phyloP scores from a whole-genome alignment of 2,797 vertebrate species.

The Sebastes minor region DNA sequence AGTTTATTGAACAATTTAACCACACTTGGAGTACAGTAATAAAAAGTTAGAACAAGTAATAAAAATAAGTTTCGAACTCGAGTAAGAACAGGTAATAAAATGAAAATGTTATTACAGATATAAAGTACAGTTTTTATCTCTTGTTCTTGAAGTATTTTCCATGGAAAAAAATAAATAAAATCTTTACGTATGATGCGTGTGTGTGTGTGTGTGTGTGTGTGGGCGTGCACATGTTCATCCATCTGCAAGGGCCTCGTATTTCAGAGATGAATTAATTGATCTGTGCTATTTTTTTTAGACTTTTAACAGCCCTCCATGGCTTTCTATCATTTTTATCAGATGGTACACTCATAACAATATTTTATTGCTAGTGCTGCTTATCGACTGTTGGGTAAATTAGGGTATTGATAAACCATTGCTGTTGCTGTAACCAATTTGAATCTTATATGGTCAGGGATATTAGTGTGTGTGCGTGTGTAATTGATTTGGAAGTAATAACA shows the following conservation, averaged over 20 bases:
- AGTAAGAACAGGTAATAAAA: constrained; percentile 47
- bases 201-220: background rate
- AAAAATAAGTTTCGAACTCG: constrained; percentile 49
- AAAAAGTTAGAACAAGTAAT: constrained; percentile 56
- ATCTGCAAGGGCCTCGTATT: background rate
- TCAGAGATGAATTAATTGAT: constrained; percentile 30
- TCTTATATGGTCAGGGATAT: constrained; percentile 62
- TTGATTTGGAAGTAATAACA: constrained; percentile 60
- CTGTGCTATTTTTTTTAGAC: background rate
- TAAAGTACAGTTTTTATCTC: constrained; percentile 40
- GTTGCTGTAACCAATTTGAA: constrained; percentile 69
- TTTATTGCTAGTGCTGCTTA: constrained; percentile 48
- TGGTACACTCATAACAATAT: constrained; percentile 61
- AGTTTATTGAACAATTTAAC: constrained; percentile 47
- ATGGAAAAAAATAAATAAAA: background rate
- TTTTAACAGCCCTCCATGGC: background rate
- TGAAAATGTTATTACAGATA: constrained; percentile 34
- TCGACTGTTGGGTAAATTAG: constrained; percentile 71
- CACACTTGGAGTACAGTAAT: constrained; percentile 31
- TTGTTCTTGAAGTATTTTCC: constrained; percentile 14
- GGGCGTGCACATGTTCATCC: background rate
- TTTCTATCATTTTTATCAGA: constrained; percentile 18
- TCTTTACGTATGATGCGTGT: background rate
- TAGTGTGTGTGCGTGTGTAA: constrained; percentile 42
- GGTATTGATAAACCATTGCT: constrained; percentile 66